Base-by-base conservation (phyloP, 92 coral and sea anemone species). In the Epizoanthus stellaris region DNA sequence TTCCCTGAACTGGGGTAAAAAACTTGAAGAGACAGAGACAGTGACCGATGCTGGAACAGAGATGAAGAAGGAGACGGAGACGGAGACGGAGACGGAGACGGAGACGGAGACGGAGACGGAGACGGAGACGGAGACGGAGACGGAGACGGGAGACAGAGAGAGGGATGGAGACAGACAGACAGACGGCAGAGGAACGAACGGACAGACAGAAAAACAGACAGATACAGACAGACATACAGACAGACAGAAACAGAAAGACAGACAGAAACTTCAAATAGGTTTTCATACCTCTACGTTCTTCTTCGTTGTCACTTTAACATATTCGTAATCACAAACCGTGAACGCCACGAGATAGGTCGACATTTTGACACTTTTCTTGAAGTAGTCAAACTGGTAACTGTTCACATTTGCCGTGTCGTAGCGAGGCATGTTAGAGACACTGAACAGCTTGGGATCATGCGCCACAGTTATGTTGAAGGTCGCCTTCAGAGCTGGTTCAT, bases 401-500 rank as follows among this genome's bases (percentile, higher is more conserved):
- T 70, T 85, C 16, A 25, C 70, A 5, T 23, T 70, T 59, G 80
- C 83, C 9, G 74, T 73, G 58, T 76, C 74, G 85, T 87, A 75
- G 71, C 75, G 73, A 4, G 97, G 95, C 98, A 95, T 95, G 86
- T 95, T 95, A 57, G 94, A 90, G 53, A 95, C 59, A 11, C 97
- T 91, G 67, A 77, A 69, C 68, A 89, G 75, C 49, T 66, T 81
- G 25, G 90, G 88, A 19, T 86, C 89, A 74, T 95, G 98, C 13
- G 85, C 98, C 17, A 95, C 82, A 42, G 97, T 91, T 8, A 95
- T 82, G 77, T 74, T 95, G 60, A 95, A 95, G 0, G 95, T 93
- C 47, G 98, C 97, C 61, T 95, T 95, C 85, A 95, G 70, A 16
- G 94, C 96, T 19, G 98, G 98, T 68, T 95, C 98, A 59, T 95